Conservation (phyloP, 2,113 vertebrate species). For the Bungarus multicinctus region DNA sequence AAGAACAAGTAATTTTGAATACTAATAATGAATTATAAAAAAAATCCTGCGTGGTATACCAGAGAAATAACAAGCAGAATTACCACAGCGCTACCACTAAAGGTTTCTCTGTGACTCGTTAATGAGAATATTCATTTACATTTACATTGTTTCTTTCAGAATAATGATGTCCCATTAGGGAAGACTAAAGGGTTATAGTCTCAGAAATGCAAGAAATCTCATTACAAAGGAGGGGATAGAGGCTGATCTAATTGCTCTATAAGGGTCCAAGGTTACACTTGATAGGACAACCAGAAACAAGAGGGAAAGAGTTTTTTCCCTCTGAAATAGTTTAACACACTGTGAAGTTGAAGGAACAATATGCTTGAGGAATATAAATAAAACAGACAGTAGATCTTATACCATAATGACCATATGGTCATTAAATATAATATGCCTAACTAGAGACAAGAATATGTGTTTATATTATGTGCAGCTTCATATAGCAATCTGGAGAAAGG, state of each 20-base stretch:
- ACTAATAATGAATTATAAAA: conserved; percentile 93
- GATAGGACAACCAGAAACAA: conserved; percentile 99
- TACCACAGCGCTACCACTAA: conserved; percentile 84
- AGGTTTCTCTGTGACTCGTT: conserved; percentile 97
- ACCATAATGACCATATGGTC: conserved; percentile 94
- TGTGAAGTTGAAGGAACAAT: conserved; percentile 95
- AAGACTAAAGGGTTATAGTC: conserved; percentile 99
- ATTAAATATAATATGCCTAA: conserved; percentile 91
- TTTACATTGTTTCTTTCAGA: conserved; percentile 99
- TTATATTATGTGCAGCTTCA: conserved; percentile 82
- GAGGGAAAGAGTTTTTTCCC: conserved; percentile 84
- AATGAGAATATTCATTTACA: conserved; percentile 99
- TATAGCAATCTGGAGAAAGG: conserved; percentile 79
- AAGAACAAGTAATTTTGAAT: conserved; percentile 90
- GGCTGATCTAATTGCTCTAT: conserved; percentile 99
- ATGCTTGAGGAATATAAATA: conserved; percentile 97
- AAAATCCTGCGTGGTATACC: conserved; percentile 84
- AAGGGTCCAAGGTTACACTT: conserved; percentile 99
- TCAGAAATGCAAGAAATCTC: conserved; percentile 98
- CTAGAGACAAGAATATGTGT: conserved; percentile 81
- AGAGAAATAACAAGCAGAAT: conserved; percentile 92
- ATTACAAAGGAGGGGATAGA: conserved; percentile 99
- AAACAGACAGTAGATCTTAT: conserved; percentile 86
- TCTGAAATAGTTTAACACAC: conserved; percentile 93
- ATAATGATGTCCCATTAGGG: conserved; percentile 99